Base-by-base conservation (phyloP, 2,113 vertebrate species). In the Oncorhynchus clarkii region DNA sequence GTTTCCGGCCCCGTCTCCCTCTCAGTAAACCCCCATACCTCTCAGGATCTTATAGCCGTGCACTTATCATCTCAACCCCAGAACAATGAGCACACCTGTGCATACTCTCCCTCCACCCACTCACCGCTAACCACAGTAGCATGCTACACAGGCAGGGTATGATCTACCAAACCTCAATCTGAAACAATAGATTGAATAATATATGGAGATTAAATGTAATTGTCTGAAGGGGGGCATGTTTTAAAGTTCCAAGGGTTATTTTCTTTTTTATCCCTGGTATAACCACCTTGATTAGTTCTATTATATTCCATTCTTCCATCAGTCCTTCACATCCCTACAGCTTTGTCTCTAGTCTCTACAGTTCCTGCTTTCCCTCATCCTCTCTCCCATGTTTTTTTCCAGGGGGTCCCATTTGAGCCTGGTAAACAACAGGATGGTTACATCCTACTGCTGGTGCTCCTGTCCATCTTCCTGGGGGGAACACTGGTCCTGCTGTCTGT, bases 381-480 rank as follows among this genome's bases (percentile, higher is more conserved):
- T 81, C 8, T 73, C 16, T 62, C 54, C 73, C 34, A n/a, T 81
- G 29, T 79, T 75, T 22, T 22, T 26, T 26, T 14, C 48, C 81
- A 93, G 91, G 87, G 88, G 72, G 80, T 90, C 75, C 89, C 91
- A 26, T 45, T 86, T 3, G 87, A 89, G 76, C 81, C 74, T 2
- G 34, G 84, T 72, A 90, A 88, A 86, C 88, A 92, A 57, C 91
- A 94, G 87, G 94, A 97, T 92, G 95, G 95, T 80, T 96, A 94
- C 9, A 88, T 94, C 78, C 92, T 97, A 76, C 92, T 97, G 71
- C 88, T 96, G 73, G 96, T 96, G 80, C 93, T 99, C 78, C 90
- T 96, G 84, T 96, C 94, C 71, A 90, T 97, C 83, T 94, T 99
- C 80, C 91, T 97, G 1, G 96, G 96, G 2, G 97, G 95, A 77